phyloP scores from a whole-genome alignment of 35 echinoderm and acorn worm species.

The Acanthaster planci region DNA sequence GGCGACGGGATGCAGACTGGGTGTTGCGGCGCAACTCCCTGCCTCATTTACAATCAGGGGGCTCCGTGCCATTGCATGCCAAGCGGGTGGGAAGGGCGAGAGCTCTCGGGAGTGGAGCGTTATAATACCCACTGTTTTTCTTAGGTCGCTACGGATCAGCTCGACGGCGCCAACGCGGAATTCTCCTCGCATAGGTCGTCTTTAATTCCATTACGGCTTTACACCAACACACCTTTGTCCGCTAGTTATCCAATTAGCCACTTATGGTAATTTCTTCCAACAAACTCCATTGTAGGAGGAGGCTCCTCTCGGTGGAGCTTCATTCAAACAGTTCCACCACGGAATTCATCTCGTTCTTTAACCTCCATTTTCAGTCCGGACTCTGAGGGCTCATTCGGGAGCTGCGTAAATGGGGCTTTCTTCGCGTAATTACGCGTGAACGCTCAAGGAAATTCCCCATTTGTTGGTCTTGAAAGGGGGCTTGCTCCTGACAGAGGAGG shows the following conservation, averaged over 20 bases:
- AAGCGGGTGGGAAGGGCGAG: background rate
- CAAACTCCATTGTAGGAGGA: background rate
- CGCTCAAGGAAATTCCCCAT: background rate
- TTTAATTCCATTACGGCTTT: conserved; percentile 44
- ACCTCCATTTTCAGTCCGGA: background rate
- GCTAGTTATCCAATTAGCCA: conserved; percentile 75
- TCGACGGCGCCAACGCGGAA: conserved; percentile 41
- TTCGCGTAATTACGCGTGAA: conserved; percentile 25
- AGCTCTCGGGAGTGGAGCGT: conserved; percentile 19
- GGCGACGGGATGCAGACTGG: conserved; percentile 18
- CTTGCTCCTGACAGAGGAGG: conserved; percentile 14
- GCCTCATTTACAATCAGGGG: background rate
- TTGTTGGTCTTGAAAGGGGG: conserved; percentile 16
- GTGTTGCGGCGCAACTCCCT: conserved; percentile 5
- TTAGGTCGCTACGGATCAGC: conserved; percentile 25
- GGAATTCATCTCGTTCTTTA: too few species aligned
- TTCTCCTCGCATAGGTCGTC: conserved; percentile 28
- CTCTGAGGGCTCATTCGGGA: background rate
- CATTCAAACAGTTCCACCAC: too few species aligned
- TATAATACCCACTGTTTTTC: conserved; percentile 17
- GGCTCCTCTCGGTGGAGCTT: too few species aligned
- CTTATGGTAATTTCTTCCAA: conserved; percentile 53
- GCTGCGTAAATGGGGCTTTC: conserved; percentile 22
- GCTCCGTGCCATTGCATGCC: conserved; percentile 26
- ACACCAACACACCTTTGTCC: conserved; percentile 42